Evolutionary conservation across 2,888 invertebrate genomes (phyloP).

Genomic region (Hipparchia semele): DNA sequence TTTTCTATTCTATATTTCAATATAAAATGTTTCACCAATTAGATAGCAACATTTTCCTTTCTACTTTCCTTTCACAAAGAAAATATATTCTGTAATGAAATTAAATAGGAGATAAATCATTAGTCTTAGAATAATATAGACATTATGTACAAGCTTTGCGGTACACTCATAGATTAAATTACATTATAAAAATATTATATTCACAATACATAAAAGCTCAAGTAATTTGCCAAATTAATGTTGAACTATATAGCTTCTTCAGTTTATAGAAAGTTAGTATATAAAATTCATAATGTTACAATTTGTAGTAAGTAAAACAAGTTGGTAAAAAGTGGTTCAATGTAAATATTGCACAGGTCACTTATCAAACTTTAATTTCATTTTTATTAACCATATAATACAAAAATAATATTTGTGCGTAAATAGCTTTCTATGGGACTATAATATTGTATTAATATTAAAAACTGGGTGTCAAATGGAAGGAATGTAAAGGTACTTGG

Average conservation of each 20-base stretch:
- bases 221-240: constrained; percentile 76
- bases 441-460: neutral
- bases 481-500: neutral
- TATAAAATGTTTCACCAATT: constrained; percentile 4
- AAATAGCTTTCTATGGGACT: constrained; percentile 5
- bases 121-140: constrained; percentile 35
- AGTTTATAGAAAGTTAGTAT: constrained; percentile 3
- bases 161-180: constrained; percentile 34
- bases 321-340: neutral
- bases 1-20: constrained; percentile 5
- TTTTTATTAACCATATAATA: neutral
- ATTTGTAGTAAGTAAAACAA: neutral
- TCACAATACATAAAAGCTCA: constrained; percentile 59
- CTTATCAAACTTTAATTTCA: neutral
- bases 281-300: constrained; percentile 18
- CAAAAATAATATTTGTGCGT: constrained; percentile 2
- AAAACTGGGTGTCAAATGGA: neutral
- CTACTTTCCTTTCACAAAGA: constrained; percentile 6
- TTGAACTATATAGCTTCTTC: constrained; percentile 42
- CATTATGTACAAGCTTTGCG: constrained; percentile 38
- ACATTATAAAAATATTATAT: constrained; percentile 39
- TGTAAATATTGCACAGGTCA: constrained; percentile 6
- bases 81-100: constrained; percentile 4
- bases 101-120: neutral
- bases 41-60: constrained; percentile 5